These are phyloP conservation scores for Paraplagusia blochii DNA, from an alignment of 2,113 vertebrate genomes.

Conservation along the genomic window DNA sequence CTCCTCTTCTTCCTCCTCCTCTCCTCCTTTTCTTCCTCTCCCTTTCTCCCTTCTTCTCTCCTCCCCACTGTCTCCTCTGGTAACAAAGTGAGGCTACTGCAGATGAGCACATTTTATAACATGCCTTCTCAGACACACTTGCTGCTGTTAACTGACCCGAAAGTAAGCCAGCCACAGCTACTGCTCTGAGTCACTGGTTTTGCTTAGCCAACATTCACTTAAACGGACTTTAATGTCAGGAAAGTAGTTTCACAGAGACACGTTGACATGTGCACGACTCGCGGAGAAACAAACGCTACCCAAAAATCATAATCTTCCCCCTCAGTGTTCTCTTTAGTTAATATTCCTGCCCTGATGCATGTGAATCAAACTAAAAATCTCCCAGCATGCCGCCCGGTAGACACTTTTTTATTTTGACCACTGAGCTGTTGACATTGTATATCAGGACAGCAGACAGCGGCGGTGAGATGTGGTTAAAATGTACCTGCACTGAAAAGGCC, in stretches of 20 bases:
- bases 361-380: background rate
- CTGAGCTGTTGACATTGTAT: constrained; percentile 21
- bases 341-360: constrained; percentile 53
- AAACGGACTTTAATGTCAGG: constrained; percentile 56
- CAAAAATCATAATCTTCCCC: constrained; percentile 15
- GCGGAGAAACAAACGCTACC: constrained; percentile 42
- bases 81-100: constrained; percentile 44
- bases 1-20: constrained; percentile 1
- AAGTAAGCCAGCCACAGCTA: constrained; percentile 70
- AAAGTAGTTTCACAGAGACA: constrained; percentile 3
- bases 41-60: background rate
- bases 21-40: background rate
- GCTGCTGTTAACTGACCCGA: constrained; percentile 75
- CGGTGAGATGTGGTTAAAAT: constrained; percentile 50
- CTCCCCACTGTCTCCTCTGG: constrained; percentile 1
- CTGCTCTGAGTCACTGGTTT: constrained; percentile 64
- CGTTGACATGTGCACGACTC: constrained; percentile 15
- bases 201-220: constrained; percentile 58
- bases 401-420: constrained; percentile 42
- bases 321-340: constrained; percentile 31
- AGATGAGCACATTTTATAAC: constrained; percentile 58
- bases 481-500: constrained; percentile 63
- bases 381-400: constrained; percentile 2
- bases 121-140: constrained; percentile 65
- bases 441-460: constrained; percentile 45